Conservation (phyloP, 2,113 vertebrate genomes). For the Scomber scombrus region DNA sequence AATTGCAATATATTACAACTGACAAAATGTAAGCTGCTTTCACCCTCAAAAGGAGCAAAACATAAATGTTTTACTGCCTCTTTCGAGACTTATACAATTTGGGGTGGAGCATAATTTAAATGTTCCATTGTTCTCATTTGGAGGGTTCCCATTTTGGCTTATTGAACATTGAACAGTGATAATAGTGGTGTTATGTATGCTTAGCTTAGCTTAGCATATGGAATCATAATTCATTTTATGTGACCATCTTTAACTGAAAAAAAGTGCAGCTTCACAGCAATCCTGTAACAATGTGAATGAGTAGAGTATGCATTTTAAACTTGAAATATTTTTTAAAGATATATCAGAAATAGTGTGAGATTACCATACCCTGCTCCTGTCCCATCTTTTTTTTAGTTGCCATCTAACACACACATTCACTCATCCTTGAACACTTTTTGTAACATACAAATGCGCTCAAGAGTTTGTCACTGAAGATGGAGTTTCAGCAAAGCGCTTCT, state of each 20-base stretch:
- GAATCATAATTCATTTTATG: no score
- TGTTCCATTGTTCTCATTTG: not conserved
- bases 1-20: no score
- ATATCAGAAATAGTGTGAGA: not conserved
- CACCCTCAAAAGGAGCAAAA: no score
- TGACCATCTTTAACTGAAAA: no score
- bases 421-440: slow-evolving; percentile 13
- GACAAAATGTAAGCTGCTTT: no score
- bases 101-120: not conserved
- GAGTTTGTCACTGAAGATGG: slow-evolving; percentile 15
- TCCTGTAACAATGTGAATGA: not conserved
- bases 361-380: not conserved
- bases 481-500: slow-evolving; percentile 39
- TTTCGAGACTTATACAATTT: no score
- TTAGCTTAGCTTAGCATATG: no score
- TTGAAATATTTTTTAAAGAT: not conserved
- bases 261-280: not conserved
- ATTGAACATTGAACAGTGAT: no score
- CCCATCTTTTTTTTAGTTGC: not conserved
- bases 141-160: no score
- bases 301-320: not conserved
- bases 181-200: no score
- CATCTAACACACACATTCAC: not conserved
- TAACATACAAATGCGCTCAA: slow-evolving; percentile 46
- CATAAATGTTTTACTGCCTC: no score